Evolutionary conservation across 1,140 invertebrate genomes (phyloP).

Genomic region (Drosophila nebulosa): DNA sequence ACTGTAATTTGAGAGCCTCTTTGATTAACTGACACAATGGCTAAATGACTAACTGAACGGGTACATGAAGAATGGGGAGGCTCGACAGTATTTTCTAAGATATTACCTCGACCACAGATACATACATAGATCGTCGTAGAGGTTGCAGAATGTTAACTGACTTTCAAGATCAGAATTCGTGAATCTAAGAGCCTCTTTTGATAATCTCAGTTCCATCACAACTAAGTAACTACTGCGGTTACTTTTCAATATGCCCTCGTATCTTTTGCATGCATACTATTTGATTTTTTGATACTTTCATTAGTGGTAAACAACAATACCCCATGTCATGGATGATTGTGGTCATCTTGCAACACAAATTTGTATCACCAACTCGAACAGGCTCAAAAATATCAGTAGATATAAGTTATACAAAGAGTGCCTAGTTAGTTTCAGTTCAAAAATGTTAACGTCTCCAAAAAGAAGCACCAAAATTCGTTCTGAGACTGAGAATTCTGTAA

Average conservation of each 20-base stretch:
- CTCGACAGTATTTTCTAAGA: not conserved
- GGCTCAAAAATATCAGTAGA: no score
- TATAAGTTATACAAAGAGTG: no score
- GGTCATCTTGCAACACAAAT: not conserved
- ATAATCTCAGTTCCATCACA: no score
- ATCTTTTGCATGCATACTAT: not conserved
- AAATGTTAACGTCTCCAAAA: no score
- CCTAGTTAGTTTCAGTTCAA: no score
- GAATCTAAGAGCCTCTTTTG: no score
- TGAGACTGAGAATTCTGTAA: not conserved
- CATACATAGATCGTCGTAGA: no score
- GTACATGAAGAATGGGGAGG: not conserved
- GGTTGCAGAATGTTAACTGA: no score
- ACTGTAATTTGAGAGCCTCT: constrained; percentile 56
- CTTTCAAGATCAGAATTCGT: no score
- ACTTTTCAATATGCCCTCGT: not conserved
- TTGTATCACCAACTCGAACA: not conserved
- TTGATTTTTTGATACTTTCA: not conserved
- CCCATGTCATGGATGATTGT: not conserved
- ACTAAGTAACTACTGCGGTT: no score
- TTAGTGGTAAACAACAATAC: not conserved
- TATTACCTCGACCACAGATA: no score
- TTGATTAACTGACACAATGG: constrained; percentile 45
- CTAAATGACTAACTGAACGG: constrained; percentile 18
- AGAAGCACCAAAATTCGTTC: no score